Evolutionary conservation across 2,888 invertebrate species (phyloP).

Genomic region (Aleiodes leptofemur): DNA sequence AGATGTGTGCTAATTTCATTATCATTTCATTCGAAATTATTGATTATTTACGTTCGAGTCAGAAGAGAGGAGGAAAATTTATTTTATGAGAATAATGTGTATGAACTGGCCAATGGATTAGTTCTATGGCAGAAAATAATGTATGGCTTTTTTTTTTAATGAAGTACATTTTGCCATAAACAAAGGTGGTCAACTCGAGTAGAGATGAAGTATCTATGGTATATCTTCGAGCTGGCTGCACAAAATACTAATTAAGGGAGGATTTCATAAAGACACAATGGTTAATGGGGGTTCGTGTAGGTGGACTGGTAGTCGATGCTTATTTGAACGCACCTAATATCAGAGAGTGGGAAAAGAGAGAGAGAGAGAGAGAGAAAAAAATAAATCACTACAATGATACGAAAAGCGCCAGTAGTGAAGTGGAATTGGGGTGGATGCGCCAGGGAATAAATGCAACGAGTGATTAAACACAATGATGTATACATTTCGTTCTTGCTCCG

Average conservation of each 20-base stretch:
- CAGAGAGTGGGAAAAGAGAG: neutral
- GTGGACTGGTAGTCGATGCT: conserved; percentile 25
- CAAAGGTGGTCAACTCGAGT: conserved; percentile 1
- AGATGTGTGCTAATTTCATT: no score
- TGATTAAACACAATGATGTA: conserved; percentile 58
- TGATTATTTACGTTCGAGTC: no score
- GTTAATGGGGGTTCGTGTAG: conserved; percentile 25
- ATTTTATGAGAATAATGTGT: no score
- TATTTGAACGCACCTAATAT: conserved; percentile 3
- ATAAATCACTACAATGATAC: conserved; percentile 4
- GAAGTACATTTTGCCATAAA: conserved; percentile 37
- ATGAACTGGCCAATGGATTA: no score
- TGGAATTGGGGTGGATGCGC: conserved; percentile 16
- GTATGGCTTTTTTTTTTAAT: conserved; percentile 41
- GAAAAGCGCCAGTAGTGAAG: conserved; percentile 2
- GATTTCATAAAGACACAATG: conserved; percentile 6
- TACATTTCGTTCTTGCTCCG: conserved; percentile 61
- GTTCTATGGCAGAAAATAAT: conserved; percentile 10
- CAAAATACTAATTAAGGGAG: conserved; percentile 36
- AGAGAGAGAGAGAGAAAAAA: conserved; percentile 1
- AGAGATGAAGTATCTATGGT: conserved; percentile 29
- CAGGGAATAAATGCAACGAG: conserved; percentile 53
- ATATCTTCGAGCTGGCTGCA: conserved; percentile 30
- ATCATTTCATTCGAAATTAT: no score
- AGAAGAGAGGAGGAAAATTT: no score